Conservation (phyloP, 2,888 invertebrate genomes). For the Chouioia cunea region DNA sequence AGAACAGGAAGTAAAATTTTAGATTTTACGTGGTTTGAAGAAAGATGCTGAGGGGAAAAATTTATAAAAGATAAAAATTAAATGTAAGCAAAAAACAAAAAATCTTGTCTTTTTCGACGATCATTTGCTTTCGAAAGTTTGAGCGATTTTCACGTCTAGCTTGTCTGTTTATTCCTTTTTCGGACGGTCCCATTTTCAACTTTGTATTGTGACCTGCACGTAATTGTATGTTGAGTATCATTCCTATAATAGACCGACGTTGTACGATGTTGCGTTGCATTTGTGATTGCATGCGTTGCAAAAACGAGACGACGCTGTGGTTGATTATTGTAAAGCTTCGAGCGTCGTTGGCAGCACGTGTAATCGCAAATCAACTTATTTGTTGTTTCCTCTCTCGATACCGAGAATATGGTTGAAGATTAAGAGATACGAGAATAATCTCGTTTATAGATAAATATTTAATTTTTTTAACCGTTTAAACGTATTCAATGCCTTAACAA, state of each 20-base stretch:
- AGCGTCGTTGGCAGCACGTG: constrained; percentile 2
- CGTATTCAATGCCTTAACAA: constrained; percentile 4
- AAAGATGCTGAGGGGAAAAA: constrained; percentile 31
- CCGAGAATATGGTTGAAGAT: constrained; percentile 34
- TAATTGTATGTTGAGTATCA: constrained; percentile 48
- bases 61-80: constrained; percentile 16
- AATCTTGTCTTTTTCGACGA: constrained; percentile 44
- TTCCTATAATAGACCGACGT: constrained; percentile 45
- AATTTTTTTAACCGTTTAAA: constrained; percentile 16
- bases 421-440: constrained; percentile 1
- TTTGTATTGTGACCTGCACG: constrained; percentile 43
- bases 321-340: not conserved
- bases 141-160: constrained; percentile 47
- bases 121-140: constrained; percentile 46
- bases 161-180: constrained; percentile 38
- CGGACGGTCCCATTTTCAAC: constrained; percentile 32
- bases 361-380: constrained; percentile 29
- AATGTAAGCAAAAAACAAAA: constrained; percentile 29
- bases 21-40: constrained; percentile 41
- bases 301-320: not conserved
- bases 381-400: constrained; percentile 45
- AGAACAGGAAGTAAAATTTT: constrained; percentile 46
- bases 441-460: constrained; percentile 29
- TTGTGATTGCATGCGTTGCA: constrained; percentile 13
- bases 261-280: constrained; percentile 39